A percentile compares a stretch with the other conserved stretches of the same genome.
These are phyloP conservation scores for Pogona vitticeps DNA, from an alignment of 2,113 vertebrate genomes.

Conservation along the genomic window DNA sequence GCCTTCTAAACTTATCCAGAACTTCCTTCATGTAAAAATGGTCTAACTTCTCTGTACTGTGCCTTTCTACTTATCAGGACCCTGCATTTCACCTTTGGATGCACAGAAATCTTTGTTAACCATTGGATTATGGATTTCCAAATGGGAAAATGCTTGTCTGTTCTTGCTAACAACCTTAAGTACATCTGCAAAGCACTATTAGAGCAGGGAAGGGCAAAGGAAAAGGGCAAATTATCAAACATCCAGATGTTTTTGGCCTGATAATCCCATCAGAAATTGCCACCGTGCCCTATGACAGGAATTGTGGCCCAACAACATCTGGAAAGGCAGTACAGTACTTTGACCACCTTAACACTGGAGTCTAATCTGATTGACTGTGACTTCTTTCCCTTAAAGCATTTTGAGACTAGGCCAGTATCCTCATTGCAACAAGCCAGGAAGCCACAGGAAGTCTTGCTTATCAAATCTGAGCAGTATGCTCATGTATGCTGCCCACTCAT, in stretches of 20 bases:
- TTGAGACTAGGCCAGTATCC: background rate
- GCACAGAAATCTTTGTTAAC: background rate
- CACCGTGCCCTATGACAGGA: no score
- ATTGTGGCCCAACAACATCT: no score
- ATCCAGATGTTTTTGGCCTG: no score
- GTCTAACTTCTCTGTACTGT: background rate
- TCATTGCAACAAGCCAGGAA: no score
- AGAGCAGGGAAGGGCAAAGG: background rate
- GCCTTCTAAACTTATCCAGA: background rate
- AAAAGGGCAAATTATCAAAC: no score
- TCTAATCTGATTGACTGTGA: background rate
- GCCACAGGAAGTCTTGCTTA: no score
- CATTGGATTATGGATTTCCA: background rate
- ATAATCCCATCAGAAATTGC: no score
- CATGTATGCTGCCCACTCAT: no score
- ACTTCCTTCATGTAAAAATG: background rate
- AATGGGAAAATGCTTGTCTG: background rate
- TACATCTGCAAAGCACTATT: background rate
- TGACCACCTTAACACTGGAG: no score
- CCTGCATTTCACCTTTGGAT: background rate
- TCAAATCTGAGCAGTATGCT: no score
- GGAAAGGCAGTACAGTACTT: no score
- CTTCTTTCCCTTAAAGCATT: background rate
- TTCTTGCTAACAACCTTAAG: background rate
- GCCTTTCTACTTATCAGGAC: background rate